Conservation (phyloP, 1,140 invertebrate genomes). For the Venustaconcha ellipsiformis region DNA sequence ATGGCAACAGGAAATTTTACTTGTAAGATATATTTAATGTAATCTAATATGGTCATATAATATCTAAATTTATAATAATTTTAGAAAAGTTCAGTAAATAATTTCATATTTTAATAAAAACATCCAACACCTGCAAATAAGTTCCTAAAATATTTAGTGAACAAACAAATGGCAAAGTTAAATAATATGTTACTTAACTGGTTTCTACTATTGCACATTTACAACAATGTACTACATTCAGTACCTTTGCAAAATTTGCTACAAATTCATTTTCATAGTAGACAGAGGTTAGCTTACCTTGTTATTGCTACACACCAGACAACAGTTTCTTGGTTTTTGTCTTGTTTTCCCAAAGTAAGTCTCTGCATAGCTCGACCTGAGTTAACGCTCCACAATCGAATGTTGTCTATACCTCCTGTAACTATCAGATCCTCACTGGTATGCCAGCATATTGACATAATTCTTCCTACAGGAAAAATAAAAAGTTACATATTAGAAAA, state of each 20-base stretch:
- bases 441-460: slow-evolving; percentile 90
- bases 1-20: too few relatives aligned
- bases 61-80: too few relatives aligned
- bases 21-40: too few relatives aligned
- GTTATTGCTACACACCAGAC: slow-evolving; percentile 88
- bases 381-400: slow-evolving; percentile 88
- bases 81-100: too few relatives aligned
- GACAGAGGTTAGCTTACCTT: slow-evolving; percentile 52
- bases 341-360: slow-evolving; percentile 78
- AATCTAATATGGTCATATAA: too few relatives aligned
- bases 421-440: slow-evolving; percentile 81
- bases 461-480: slow-evolving; percentile 73
- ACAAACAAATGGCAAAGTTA: neutral
- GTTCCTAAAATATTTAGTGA: neutral
- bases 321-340: slow-evolving; percentile 77
- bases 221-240: neutral
- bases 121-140: too few relatives aligned
- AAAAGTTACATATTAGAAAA: too few relatives aligned
- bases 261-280: neutral
- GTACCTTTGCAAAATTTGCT: neutral
- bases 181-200: neutral
- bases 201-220: neutral
- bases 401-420: slow-evolving; percentile 85
- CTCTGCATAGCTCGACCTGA: slow-evolving; percentile 86
- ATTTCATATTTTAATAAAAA: too few relatives aligned